Percentiles rank a stretch among this genome's conserved stretches.
phyloP scores from a whole-genome alignment of 2,888 invertebrate species.

The Metellina segmentata region DNA sequence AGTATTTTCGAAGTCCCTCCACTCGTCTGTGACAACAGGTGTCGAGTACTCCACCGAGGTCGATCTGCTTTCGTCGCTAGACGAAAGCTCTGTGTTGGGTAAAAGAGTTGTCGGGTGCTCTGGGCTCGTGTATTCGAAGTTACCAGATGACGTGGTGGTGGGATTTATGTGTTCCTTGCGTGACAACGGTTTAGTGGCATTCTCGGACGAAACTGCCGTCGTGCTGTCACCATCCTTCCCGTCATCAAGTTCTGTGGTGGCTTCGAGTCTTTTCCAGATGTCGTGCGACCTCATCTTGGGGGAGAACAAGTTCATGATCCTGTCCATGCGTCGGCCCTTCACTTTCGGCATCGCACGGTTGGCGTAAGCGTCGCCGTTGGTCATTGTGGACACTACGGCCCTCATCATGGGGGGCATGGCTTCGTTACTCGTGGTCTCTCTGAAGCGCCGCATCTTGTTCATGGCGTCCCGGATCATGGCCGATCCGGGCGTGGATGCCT shows the following conservation, averaged over 20 bases:
- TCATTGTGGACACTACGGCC: too few relatives aligned
- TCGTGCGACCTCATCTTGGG: conserved; percentile 36
- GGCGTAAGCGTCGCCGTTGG: background rate
- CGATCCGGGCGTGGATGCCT: conserved; percentile 14
- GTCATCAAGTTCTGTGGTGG: background rate
- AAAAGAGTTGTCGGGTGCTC: conserved; percentile 18
- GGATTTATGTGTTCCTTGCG: background rate
- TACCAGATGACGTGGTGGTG: background rate
- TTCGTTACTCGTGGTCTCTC: background rate
- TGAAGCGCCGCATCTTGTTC: conserved; percentile 42
- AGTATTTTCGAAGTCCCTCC: background rate
- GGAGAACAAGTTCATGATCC: conserved; percentile 40
- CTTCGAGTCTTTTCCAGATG: conserved; percentile 17
- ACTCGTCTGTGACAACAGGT: background rate
- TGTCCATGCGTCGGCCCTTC: background rate
- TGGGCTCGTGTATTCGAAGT: conserved; percentile 4
- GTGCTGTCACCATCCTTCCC: background rate
- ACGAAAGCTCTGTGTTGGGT: background rate
- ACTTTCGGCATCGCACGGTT: background rate
- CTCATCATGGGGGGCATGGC: background rate
- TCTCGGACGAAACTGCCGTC: background rate
- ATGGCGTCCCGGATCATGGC: conserved; percentile 29
- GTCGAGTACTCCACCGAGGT: background rate
- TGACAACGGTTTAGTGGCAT: background rate
- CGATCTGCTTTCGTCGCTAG: background rate